phyloP scores from a whole-genome alignment of 2,113 vertebrate species.

The Pomatorhinus ruficollis region DNA sequence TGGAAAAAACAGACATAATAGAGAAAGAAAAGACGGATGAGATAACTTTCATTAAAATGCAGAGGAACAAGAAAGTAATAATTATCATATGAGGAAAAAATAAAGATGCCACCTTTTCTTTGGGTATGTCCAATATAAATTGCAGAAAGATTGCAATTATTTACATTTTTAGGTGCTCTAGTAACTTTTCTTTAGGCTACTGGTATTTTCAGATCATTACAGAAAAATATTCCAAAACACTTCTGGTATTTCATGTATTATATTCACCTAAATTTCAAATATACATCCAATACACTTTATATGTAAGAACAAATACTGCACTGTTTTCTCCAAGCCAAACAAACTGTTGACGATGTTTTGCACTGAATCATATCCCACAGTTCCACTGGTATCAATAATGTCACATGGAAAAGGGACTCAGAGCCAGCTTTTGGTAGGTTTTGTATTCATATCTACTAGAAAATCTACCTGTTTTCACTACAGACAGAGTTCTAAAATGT shows the following conservation, averaged over 20 bases:
- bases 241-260: background rate
- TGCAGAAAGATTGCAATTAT: background rate
- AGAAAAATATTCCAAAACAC: background rate
- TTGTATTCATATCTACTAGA: background rate
- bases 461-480: background rate
- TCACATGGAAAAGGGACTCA: background rate
- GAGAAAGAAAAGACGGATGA: background rate
- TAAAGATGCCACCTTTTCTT: background rate
- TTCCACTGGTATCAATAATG: background rate
- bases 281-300: background rate
- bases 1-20: background rate
- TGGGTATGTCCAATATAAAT: background rate
- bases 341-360: background rate
- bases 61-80: background rate
- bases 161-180: background rate
- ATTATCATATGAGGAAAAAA: background rate
- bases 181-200: background rate
- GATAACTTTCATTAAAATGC: background rate
- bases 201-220: background rate
- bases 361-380: background rate
- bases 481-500: background rate
- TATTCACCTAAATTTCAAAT: background rate
- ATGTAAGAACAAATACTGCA: background rate
- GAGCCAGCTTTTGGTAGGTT: background rate
- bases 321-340: background rate